These are phyloP conservation scores for Vanessa atalanta DNA, from an alignment of 1,140 invertebrate species.

Conservation along the genomic window DNA sequence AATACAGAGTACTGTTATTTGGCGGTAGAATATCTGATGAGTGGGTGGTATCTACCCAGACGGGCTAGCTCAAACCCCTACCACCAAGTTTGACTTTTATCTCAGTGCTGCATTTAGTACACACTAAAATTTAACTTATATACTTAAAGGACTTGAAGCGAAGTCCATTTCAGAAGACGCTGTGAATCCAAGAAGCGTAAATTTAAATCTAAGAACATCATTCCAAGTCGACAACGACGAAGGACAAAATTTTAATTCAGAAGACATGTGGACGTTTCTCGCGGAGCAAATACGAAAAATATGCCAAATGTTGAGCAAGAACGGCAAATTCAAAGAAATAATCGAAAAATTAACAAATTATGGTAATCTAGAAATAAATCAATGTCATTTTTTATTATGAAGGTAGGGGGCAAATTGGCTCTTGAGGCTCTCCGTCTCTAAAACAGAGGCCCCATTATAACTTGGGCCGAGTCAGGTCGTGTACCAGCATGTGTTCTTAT, in stretches of 20 bases:
- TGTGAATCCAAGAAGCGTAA: constrained; percentile 22
- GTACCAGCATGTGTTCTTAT: no score
- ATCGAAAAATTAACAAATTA: neutral
- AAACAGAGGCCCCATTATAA: no score
- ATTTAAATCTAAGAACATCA: constrained; percentile 25
- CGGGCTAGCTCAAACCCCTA: no score
- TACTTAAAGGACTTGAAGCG: neutral
- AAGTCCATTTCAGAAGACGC: neutral
- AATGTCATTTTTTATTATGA: no score
- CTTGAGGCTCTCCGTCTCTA: no score
- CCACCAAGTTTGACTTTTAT: no score
- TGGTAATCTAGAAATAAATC: neutral
- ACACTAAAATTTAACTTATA: neutral
- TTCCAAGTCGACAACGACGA: constrained; percentile 17
- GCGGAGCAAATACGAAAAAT: constrained; percentile 16
- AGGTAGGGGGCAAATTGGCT: no score
- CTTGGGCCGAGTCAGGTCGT: no score
- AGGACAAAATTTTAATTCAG: neutral
- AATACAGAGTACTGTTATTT: no score
- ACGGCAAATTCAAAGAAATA: no score
- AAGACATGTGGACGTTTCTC: constrained; percentile 9
- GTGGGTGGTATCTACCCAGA: no score
- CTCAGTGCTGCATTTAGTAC: neutral
- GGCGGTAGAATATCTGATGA: no score
- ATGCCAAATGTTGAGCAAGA: neutral